Conservation (phyloP, 2,113 vertebrate genomes). For the Smithornis capensis region DNA sequence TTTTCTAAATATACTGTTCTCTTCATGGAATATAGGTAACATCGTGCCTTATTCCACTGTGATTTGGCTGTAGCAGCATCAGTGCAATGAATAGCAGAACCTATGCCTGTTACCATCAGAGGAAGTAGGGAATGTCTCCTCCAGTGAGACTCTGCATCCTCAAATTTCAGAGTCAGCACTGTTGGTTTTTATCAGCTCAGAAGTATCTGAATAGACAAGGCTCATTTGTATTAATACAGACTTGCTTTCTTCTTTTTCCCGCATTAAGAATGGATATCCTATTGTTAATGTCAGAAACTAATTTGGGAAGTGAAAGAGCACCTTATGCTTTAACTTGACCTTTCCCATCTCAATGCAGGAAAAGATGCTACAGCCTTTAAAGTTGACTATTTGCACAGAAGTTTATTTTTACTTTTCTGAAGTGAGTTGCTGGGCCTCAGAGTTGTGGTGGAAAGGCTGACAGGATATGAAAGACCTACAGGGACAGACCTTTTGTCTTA, state of each 20-base stretch:
- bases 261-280: neutral
- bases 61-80: conserved; percentile 34
- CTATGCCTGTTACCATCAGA: neutral
- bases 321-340: neutral
- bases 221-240: neutral
- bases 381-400: neutral
- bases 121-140: neutral
- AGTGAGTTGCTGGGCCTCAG: neutral
- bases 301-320: neutral
- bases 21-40: neutral
- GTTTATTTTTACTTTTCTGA: neutral
- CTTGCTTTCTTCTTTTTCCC: neutral
- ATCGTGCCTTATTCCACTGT: neutral
- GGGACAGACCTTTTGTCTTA: neutral
- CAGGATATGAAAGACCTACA: neutral
- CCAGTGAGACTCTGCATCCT: neutral
- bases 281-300: neutral
- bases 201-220: neutral
- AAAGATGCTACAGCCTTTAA: neutral
- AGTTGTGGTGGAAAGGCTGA: neutral
- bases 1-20: neutral
- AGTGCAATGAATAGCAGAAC: neutral
- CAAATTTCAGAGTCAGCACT: neutral
- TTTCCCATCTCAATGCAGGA: neutral
- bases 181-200: neutral